Base-by-base conservation (phyloP, 2,797 vertebrate genomes). In the Sebastes goodei region DNA sequence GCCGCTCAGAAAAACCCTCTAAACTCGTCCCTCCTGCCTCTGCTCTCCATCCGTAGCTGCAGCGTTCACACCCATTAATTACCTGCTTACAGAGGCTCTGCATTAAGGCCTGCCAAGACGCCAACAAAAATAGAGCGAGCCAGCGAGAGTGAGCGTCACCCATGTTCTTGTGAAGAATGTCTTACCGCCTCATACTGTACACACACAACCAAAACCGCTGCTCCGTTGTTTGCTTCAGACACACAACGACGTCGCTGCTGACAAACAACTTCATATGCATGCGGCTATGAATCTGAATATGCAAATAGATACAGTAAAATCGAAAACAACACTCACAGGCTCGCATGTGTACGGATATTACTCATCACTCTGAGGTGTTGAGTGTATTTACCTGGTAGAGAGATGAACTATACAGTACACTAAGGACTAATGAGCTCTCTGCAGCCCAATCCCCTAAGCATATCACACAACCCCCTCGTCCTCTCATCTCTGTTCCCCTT, bases 391-490 rank as follows among this genome's bases (percentile, higher is more conserved):
- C 93, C 87, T 93, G 84, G 67, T 80, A 74, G 82, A 87, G 83
- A 80, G 69, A 85, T 81, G 82, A 91, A 86, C 80, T 77, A 78
- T 72, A 73, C 75, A 57, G 77, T 81, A 78, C 88, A 88, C 92
- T 72, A 57, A 86, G 90, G 91, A 90, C 91, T 95, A 95, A 96
- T 95, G 94, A 95, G 93, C 92, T 93, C 89, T 89, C 91, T 87
- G 89, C 83, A 89, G 85, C 80, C 83, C 85, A 82, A 83, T 93
- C 92, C 93, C 92, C 74, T 59, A 76, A 80, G 88, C 75, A 42
- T 60, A 83, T 21, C 66, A 29, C 74, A 68, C 82, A 65, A 25
- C 52, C 12, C 21, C 10, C 17, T 23, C 72, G 33, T 35, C 52
- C 20, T 15, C 20, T 15, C 14, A 14, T 64, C 67, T 71, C 64